phyloP scores from a whole-genome alignment of 2,888 invertebrate species.

The Tetropium fuscum region DNA sequence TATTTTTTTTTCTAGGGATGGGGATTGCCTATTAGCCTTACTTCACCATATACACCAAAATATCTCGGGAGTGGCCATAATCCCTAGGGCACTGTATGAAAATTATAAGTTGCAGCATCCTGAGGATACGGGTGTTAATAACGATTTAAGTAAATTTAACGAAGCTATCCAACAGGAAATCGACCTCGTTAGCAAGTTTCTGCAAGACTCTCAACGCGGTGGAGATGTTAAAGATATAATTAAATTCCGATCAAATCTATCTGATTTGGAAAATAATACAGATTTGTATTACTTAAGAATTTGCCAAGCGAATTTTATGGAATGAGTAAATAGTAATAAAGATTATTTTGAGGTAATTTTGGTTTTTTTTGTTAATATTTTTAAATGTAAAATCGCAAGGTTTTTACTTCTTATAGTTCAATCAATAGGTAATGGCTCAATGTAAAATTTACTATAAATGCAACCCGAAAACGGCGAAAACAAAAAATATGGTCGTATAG shows the following conservation, averaged over 20 bases:
- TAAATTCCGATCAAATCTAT: constrained; percentile 43
- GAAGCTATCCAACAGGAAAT: constrained; percentile 46
- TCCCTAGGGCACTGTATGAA: constrained; percentile 45
- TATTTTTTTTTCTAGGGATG: constrained; percentile 63
- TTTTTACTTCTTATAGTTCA: no score
- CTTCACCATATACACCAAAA: constrained; percentile 65
- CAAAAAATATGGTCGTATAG: no score
- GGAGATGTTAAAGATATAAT: constrained; percentile 27
- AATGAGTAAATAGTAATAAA: no score
- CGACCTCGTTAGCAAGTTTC: constrained; percentile 32
- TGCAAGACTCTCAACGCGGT: neutral
- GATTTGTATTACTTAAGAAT: constrained; percentile 45
- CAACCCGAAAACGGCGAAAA: no score
- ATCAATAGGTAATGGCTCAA: no score
- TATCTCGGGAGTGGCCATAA: constrained; percentile 58
- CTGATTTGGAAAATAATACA: constrained; percentile 46
- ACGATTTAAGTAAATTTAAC: constrained; percentile 41
- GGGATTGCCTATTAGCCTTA: constrained; percentile 62
- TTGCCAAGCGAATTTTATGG: no score
- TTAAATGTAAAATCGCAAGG: no score
- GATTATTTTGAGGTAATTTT: no score
- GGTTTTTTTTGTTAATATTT: no score
- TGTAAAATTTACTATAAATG: no score
- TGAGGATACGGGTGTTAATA: neutral
- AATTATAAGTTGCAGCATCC: constrained; percentile 29